Base-by-base conservation (phyloP, 37 sponge, comb jelly and placozoan genomes). In the Aplysina aerophoba region DNA sequence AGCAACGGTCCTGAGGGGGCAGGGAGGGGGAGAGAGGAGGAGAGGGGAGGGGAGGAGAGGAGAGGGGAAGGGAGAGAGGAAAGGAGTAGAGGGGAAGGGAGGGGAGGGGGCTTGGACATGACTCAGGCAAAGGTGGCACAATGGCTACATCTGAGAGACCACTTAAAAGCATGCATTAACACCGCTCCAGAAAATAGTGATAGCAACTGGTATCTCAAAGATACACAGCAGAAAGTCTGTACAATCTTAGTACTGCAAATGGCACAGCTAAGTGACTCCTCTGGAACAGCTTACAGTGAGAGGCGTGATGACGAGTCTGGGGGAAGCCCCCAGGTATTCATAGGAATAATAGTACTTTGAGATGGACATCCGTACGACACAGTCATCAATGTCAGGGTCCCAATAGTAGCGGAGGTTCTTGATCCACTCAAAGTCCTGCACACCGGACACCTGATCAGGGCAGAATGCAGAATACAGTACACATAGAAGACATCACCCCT, bases 361-460 rank as follows among this genome's bases (percentile, higher is more conserved):
- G 78, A 94, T 98, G 84, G 97, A 94, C 97, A 96, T 96, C 34
- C 92, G 67, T 17, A 96, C 93, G 17, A 96, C 59, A 83, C 95
- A 94, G 77, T 94, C 92, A 81, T 98, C 99, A 63, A 94, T 87
- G 8, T 94, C 99, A 0, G 68, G 35, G 44, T 98, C 99, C 99
- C 99, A 98, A 83, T 98, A 98, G 85, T 98, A 98, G 50, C 99
- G 89, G 17, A 91, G 92, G 86, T 98, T 95, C 87, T 98, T 98
- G 62, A 96, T 60, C 99, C 99, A 98, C 86, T 96, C 97, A 91
- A 98, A 98, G 74, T 98, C 97, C 28, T 89, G 66, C 11, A 88
- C 71, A 21, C 92, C 91, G 75, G 35, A n/a, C 0, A 92, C 96
- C 92, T 95, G 61, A 14, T 44, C 50, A 62, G 21, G 50, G 8